Base-by-base conservation (phyloP, 2,113 vertebrate species). In the Rousettus leschenaultii region DNA sequence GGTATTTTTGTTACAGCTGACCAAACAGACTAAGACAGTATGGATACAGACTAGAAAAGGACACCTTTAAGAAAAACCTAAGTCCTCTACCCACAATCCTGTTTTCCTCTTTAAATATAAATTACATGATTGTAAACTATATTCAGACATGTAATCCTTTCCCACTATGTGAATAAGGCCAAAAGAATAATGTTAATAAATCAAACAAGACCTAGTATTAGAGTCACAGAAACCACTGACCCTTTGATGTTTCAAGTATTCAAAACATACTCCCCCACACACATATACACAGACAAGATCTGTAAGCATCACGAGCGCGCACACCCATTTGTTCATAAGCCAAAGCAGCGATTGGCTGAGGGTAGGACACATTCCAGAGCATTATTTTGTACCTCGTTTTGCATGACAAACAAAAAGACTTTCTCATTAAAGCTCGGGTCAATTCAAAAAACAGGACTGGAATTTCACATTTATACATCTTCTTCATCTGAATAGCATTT, bases 311-410 rank as follows among this genome's bases (percentile, higher is more conserved):
- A 6, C n/a, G n/a, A n/a, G 63, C 9, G 12, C 40, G 40, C 2
- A 68, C 45, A 80, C 12, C 14, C 74, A 63, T 66, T 35, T 35
- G 45, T 80, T 82, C 80, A 43, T 92, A 92, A 94, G 13, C 21
- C 33, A 90, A 61, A 88, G 26, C 30, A 78, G 45, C 24, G 48
- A 30, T n/a, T 66, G 33, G 79, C 65, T 35, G 51, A 71, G 63
- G 28, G 28, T 40, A 73, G 88, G 80, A 68, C 14, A 82, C n/a
- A 82, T 59, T 88, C 53, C 51, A 78, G 68, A 75, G 28, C 38
- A 94, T 78, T 93, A 74, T 66, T 92, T 87, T 88, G 16, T 45
- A 68, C 22, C 30, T 91, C 61, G 22, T 89, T 94, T 97, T 86
- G 51, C 77, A 35, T 77, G 40, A 93, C 30, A 77, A 82, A 57